Evolutionary conservation across 2,888 invertebrate genomes (phyloP).

Genomic region (Stegana nigrithorax): DNA sequence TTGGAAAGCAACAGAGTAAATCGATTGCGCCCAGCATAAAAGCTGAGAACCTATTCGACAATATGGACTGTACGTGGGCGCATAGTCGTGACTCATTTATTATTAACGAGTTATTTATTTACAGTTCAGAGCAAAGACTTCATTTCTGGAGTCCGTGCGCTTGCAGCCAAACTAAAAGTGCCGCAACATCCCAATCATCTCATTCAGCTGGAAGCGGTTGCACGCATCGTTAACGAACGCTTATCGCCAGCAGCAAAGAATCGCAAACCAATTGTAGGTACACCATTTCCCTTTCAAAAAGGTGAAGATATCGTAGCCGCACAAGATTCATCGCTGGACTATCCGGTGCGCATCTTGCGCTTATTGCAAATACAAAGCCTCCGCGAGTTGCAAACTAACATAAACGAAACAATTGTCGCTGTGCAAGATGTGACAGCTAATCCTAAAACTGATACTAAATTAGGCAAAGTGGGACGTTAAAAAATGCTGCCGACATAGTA

Average conservation of each 20-base stretch:
- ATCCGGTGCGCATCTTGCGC: slow-evolving; percentile 81
- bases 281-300: slow-evolving; percentile 77
- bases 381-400: slow-evolving; percentile 83
- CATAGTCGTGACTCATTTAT: slow-evolving; percentile 38
- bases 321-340: slow-evolving; percentile 75
- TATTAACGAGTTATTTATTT: too few species aligned
- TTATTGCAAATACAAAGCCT: slow-evolving; percentile 75
- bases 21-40: slow-evolving; percentile 78
- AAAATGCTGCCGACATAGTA: slow-evolving; percentile 6
- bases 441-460: slow-evolving; percentile 94
- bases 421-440: slow-evolving; percentile 95
- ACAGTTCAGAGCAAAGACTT: slow-evolving; percentile 87
- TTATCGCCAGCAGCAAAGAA: slow-evolving; percentile 71
- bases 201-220: slow-evolving; percentile 78
- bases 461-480: slow-evolving; percentile 90
- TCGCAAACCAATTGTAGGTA: slow-evolving; percentile 68
- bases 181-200: slow-evolving; percentile 85
- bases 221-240: slow-evolving; percentile 73
- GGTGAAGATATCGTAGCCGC: slow-evolving; percentile 72
- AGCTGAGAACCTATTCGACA: slow-evolving; percentile 85
- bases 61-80: slow-evolving; percentile 82
- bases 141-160: slow-evolving; percentile 80
- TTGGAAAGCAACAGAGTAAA: slow-evolving; percentile 72
- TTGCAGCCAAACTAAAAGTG: slow-evolving; percentile 84
- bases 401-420: slow-evolving; percentile 93